Percentiles rank a stretch among this genome's conserved stretches.
phyloP scores from a whole-genome alignment of 2,113 vertebrate genomes.

The Lophius piscatorius region DNA sequence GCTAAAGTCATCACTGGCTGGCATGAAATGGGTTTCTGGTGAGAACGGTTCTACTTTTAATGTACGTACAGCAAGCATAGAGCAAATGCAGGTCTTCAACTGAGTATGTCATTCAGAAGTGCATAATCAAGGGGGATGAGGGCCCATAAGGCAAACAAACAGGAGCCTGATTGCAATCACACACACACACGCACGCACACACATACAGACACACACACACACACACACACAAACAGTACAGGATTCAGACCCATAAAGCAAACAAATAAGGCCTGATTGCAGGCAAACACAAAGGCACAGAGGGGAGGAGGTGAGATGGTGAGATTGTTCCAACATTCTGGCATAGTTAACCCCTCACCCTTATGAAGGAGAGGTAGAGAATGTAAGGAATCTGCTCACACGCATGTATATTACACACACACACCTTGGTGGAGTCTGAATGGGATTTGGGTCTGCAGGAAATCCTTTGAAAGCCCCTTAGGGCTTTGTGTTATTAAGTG shows the following conservation, averaged over 20 bases:
- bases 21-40: too few species aligned
- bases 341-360: conserved; percentile 59
- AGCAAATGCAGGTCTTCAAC: conserved; percentile 6
- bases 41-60: not conserved
- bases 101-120: conserved; percentile 33
- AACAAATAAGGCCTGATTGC: conserved; percentile 68
- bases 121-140: conserved; percentile 39
- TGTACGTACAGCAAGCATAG: not conserved
- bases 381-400: conserved; percentile 69
- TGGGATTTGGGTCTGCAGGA: conserved; percentile 40
- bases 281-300: conserved; percentile 46
- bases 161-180: conserved; percentile 35
- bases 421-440: not conserved
- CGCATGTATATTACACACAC: conserved; percentile 27
- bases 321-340: conserved; percentile 53
- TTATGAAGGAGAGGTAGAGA: conserved; percentile 42
- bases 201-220: conserved; percentile 17
- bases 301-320: conserved; percentile 30
- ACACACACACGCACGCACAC: conserved; percentile 10
- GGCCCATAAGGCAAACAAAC: conserved; percentile 32
- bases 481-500: conserved; percentile 37
- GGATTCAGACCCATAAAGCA: conserved; percentile 47
- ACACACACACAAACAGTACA: conserved; percentile 11
- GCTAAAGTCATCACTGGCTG: conserved; percentile 69
- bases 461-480: conserved; percentile 57